These are phyloP conservation scores for Macrophya alboannulata DNA, from an alignment of 2,888 invertebrate species.

Conservation along the genomic window DNA sequence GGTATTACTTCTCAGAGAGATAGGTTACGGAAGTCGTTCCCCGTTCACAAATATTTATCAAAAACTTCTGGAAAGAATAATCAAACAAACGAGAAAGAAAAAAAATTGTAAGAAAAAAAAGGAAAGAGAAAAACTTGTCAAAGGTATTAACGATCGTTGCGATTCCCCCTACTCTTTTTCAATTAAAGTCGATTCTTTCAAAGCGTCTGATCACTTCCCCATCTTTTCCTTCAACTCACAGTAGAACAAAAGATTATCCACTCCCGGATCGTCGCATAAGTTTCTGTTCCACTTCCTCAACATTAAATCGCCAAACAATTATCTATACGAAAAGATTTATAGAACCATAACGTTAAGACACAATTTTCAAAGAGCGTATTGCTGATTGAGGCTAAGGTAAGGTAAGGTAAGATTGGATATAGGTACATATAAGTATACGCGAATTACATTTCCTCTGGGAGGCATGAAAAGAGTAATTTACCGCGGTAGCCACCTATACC, in stretches of 20 bases:
- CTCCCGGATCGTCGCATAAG: neutral
- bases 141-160: too few relatives aligned
- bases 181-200: too few relatives aligned
- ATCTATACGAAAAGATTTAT: neutral
- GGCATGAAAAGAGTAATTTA: constrained; percentile 66
- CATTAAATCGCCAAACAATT: neutral
- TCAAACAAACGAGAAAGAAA: neutral
- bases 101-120: neutral
- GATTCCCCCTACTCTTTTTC: too few relatives aligned
- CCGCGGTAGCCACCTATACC: constrained; percentile 56
- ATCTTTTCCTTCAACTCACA: too few relatives aligned
- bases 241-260: neutral
- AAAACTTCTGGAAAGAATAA: neutral
- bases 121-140: too few relatives aligned
- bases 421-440: constrained; percentile 12
- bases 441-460: constrained; percentile 58
- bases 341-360: neutral
- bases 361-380: constrained; percentile 27
- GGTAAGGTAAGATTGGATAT: constrained; percentile 52
- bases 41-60: neutral
- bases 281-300: neutral
- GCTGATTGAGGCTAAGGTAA: constrained; percentile 18
- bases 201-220: too few relatives aligned
- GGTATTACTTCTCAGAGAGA: neutral
- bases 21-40: neutral